phyloP scores from a whole-genome alignment of 2,888 invertebrate genomes.

The Halocaridina rubra region DNA sequence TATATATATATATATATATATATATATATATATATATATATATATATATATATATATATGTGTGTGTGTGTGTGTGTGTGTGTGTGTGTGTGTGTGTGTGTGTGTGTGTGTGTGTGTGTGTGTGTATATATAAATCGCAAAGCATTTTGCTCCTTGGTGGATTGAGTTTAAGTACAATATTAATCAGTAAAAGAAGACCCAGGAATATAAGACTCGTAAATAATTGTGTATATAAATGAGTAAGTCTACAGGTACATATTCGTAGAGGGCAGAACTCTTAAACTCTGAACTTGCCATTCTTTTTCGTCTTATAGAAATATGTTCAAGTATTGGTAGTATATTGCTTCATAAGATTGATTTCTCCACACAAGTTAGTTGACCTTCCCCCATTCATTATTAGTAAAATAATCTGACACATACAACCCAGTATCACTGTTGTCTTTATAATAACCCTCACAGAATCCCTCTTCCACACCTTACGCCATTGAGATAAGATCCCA shows the following conservation, averaged over 20 bases:
- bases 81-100: background rate
- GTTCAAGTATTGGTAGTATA: too few relatives aligned
- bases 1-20: background rate
- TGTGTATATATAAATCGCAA: background rate
- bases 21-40: background rate
- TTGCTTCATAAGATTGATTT: too few relatives aligned
- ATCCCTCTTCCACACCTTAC: too few relatives aligned
- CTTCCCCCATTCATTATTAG: too few relatives aligned
- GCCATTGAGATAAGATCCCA: too few relatives aligned
- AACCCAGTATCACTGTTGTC: too few relatives aligned
- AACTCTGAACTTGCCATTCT: too few relatives aligned
- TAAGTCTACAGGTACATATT: background rate
- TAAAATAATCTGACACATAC: too few relatives aligned
- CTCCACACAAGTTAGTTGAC: too few relatives aligned
- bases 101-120: background rate
- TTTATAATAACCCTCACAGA: too few relatives aligned
- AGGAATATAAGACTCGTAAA: background rate
- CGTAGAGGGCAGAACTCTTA: too few relatives aligned
- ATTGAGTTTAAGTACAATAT: background rate
- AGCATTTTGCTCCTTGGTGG: background rate
- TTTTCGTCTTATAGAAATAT: too few relatives aligned
- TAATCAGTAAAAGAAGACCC: background rate
- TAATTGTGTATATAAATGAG: background rate
- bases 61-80: background rate
- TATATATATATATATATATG: constrained; percentile 9